phyloP scores from a whole-genome alignment of 2,797 vertebrate species.

The Sarcophilus harrisii region DNA sequence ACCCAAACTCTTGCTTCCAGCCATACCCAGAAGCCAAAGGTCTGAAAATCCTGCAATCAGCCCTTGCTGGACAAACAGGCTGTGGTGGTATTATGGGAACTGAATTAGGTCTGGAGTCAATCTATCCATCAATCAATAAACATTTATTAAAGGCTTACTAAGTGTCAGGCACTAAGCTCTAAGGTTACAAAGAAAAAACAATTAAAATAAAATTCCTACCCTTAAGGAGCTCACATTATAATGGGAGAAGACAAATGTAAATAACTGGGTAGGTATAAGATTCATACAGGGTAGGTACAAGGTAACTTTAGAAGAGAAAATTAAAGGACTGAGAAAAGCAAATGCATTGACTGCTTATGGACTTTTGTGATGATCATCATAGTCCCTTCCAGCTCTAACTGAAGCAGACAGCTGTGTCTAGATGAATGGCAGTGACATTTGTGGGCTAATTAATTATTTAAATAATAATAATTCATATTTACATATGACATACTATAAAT shows the following conservation, averaged over 20 bases:
- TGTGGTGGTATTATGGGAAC: neutral
- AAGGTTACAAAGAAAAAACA: neutral
- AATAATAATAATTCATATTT: neutral
- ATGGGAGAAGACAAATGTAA: neutral
- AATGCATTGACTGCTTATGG: neutral
- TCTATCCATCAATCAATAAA: neutral
- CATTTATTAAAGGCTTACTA: neutral
- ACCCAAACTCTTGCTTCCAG: constrained; percentile 68
- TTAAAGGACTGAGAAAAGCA: neutral
- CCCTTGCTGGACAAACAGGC: neutral
- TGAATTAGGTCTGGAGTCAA: neutral
- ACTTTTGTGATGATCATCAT: neutral
- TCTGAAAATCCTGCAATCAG: neutral
- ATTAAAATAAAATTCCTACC: neutral
- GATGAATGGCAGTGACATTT: neutral
- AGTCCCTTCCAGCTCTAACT: neutral
- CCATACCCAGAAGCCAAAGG: constrained; percentile 21
- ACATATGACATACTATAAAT: neutral
- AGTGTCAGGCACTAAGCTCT: neutral
- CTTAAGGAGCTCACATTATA: neutral
- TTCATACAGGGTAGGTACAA: neutral
- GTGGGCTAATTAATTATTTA: neutral
- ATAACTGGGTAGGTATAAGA: neutral
- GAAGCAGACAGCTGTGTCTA: neutral
- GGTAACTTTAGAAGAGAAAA: neutral